Percentiles rank a stretch among this genome's conserved stretches.
Conservation (phyloP, 2,888 invertebrate genomes). For the Pristionchus exspectatus region DNA sequence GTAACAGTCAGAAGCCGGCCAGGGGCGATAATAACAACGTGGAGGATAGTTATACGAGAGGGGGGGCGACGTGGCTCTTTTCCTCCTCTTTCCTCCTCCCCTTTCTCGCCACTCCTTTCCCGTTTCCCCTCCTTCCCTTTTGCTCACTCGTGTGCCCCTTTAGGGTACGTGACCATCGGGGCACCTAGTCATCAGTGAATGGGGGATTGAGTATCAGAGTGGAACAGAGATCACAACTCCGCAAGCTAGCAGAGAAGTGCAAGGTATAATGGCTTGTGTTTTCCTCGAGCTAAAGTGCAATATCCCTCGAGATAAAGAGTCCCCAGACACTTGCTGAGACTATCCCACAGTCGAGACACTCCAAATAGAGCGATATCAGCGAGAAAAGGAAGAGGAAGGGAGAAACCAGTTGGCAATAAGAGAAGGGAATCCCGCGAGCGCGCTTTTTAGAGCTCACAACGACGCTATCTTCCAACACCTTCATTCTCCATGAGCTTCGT, state of each 20-base stretch:
- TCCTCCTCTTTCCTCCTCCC: not conserved
- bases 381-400: not conserved
- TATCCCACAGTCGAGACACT: constrained; percentile 11
- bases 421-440: not conserved
- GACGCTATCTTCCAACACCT: not conserved
- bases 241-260: not conserved
- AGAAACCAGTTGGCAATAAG: constrained; percentile 13
- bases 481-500: not conserved
- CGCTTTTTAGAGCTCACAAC: not conserved
- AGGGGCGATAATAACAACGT: not conserved
- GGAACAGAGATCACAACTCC: not conserved
- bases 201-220: not conserved
- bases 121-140: not conserved
- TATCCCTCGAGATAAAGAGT: not conserved
- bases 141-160: not conserved
- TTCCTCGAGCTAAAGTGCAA: not conserved
- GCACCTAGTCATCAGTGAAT: not conserved
- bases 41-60: not conserved
- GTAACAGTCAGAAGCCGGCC: not conserved
- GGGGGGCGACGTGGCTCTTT: constrained; percentile 20
- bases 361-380: not conserved
- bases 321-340: not conserved
- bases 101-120: not conserved
- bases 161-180: not conserved
- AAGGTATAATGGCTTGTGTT: not conserved